Evolutionary conservation across 2,888 invertebrate species (phyloP).

Genomic region (Lasioglossum pauxillum): DNA sequence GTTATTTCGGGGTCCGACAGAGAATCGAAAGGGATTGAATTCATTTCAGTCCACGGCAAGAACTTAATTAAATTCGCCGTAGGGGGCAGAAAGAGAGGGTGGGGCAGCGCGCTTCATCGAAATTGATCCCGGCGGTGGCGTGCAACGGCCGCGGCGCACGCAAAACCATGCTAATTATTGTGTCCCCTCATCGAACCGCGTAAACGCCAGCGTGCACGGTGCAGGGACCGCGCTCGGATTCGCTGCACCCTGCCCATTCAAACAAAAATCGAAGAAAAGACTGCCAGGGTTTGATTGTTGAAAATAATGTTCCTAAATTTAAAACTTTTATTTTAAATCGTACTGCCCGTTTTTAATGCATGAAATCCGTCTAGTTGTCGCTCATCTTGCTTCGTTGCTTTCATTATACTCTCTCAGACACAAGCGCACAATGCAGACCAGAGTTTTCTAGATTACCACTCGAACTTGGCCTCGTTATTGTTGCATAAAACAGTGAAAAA

Average conservation of each 20-base stretch:
- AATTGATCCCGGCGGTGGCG: slow-evolving; percentile 47
- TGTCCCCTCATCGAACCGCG: slow-evolving; percentile 24
- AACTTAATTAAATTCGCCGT: slow-evolving; percentile 68
- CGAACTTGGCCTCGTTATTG: no score
- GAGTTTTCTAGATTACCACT: no score
- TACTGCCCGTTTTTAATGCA: no score
- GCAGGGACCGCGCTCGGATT: neutral
- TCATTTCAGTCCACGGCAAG: slow-evolving; percentile 46
- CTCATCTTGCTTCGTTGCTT: no score
- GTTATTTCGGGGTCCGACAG: slow-evolving; percentile 21
- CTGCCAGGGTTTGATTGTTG: no score
- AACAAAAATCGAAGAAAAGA: neutral
- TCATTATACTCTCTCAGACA: no score
- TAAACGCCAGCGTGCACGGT: slow-evolving; percentile 23
- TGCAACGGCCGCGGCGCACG: slow-evolving; percentile 30
- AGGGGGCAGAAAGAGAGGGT: slow-evolving; percentile 1
- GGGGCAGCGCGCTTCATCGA: slow-evolving; percentile 48
- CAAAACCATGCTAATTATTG: slow-evolving; percentile 51
- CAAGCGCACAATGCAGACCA: no score
- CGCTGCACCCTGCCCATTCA: neutral
- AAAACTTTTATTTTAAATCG: no score
- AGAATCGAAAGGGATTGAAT: slow-evolving; percentile 38
- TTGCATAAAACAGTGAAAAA: no score
- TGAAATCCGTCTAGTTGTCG: no score
- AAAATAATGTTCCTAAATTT: no score